Evolutionary conservation across 2,888 invertebrate genomes (phyloP).

Genomic region (Pardosa pseudoannulata): DNA sequence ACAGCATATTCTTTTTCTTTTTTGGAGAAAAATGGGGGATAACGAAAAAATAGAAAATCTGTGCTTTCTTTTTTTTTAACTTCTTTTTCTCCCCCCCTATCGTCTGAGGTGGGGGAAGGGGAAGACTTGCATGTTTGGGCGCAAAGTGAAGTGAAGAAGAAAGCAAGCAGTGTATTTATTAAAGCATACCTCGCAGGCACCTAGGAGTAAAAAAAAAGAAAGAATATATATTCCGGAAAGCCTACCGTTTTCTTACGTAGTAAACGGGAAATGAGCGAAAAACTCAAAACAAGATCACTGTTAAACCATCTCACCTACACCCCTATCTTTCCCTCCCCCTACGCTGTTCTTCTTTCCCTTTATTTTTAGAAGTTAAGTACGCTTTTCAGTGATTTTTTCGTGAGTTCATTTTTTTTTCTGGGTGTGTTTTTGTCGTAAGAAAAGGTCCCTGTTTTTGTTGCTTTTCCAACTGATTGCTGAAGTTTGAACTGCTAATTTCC

Average conservation of each 20-base stretch:
- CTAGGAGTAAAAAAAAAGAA: neutral
- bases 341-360: constrained; percentile 17
- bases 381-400: constrained; percentile 22
- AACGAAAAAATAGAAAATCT: constrained; percentile 36
- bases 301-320: constrained; percentile 61
- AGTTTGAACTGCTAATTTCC: neutral
- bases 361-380: constrained; percentile 42
- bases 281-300: constrained; percentile 69
- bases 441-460: neutral
- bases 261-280: constrained; percentile 67
- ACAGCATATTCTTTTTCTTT: constrained; percentile 21
- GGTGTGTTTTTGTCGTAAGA: neutral
- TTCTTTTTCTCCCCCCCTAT: constrained; percentile 15
- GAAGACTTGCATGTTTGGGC: neutral
- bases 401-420: neutral
- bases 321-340: neutral
- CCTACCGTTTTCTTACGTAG: constrained; percentile 5
- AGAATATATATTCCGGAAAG: neutral
- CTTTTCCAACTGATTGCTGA: neutral
- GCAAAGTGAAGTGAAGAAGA: constrained; percentile 10
- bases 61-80: constrained; percentile 19
- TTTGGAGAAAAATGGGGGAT: neutral
- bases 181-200: constrained; percentile 43
- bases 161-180: constrained; percentile 63
- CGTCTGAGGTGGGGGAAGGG: neutral